Evolutionary conservation across 2,113 vertebrate species (phyloP).

Genomic region (Eubucco bourcierii): DNA sequence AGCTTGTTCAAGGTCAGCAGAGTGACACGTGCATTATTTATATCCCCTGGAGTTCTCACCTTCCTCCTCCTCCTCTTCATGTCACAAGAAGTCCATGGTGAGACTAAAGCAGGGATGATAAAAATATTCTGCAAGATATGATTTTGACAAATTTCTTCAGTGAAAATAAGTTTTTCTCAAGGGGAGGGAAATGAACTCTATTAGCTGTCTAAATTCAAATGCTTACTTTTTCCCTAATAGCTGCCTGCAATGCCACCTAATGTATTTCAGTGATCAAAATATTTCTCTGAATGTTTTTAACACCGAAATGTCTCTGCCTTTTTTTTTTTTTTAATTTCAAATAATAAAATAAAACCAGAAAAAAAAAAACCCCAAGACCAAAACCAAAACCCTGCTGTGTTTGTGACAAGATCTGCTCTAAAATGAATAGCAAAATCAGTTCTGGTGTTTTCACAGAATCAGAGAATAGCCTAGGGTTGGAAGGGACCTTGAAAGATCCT

Average conservation of each 20-base stretch:
- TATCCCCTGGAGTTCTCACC: neutral
- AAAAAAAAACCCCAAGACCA: neutral
- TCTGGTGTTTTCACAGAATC: neutral
- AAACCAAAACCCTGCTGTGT: neutral
- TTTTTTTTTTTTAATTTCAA: neutral
- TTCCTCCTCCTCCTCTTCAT: neutral
- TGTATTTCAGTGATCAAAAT: neutral
- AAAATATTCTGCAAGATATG: neutral
- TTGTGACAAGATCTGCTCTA: neutral
- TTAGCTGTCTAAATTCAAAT: neutral
- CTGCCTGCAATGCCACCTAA: neutral
- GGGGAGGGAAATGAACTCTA: neutral
- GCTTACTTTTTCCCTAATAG: neutral
- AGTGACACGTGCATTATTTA: neutral
- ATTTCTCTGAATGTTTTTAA: neutral
- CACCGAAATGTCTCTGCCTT: neutral
- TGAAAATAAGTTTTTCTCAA: neutral
- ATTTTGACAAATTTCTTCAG: neutral
- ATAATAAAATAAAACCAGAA: neutral
- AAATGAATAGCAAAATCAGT: neutral
- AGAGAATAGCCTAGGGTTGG: neutral
- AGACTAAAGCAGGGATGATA: neutral
- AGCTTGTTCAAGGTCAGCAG: neutral
- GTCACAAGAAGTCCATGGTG: neutral
- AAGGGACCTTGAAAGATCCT: neutral